Base-by-base conservation (phyloP, 2,113 vertebrate genomes). In the Dascyllus trimaculatus region DNA sequence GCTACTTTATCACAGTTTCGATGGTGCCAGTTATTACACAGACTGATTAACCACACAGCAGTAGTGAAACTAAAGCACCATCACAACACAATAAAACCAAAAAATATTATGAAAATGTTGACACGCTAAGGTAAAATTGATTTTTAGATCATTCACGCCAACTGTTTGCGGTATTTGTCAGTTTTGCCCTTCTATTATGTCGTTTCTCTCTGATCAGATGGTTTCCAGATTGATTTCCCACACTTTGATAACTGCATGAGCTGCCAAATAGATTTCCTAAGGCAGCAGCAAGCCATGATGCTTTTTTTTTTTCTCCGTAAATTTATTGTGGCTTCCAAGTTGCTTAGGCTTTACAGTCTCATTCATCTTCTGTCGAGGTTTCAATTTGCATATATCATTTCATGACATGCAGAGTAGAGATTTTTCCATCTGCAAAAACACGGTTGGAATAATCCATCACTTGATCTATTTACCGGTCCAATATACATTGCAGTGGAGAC, bases 371-470 rank as follows among this genome's bases (percentile, higher is more conserved):
- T 51, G 71, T 46, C 1, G 17, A 70, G 45, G 25, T 68, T 75
- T 83, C 21, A 43, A 85, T 89, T 89, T 89, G 75, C 82, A 85
- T 85, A 67, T 29, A 81, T 84, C 62, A 81, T 88, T 84, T 85
- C 66, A 73, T 66, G 75, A 86, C 72, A 84, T 4, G 9, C 66
- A 56, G 59, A 56, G 51, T 32, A 26, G 70, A 76, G 26, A 78
- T 77, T 70, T 72, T 80, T 86, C 72, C 75, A 62, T 61, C 74
- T 9, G 22, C 60, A 71, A 57, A 84, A 81, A 62, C 62, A 67
- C 63, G 13, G 54, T n/a, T 71, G 53, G 13, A 71, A 87, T 77
- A 82, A 89, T 89, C 80, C 60, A 84, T 90, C 80, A 82, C 75
- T 71, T 88, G 79, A 87, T 91, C 81, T 58, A 85, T 86, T 90